A percentile compares a stretch with the other conserved stretches of the same genome.
Evolutionary conservation across 2,113 vertebrate species (phyloP).

Genomic region (Toxotes chatareus): DNA sequence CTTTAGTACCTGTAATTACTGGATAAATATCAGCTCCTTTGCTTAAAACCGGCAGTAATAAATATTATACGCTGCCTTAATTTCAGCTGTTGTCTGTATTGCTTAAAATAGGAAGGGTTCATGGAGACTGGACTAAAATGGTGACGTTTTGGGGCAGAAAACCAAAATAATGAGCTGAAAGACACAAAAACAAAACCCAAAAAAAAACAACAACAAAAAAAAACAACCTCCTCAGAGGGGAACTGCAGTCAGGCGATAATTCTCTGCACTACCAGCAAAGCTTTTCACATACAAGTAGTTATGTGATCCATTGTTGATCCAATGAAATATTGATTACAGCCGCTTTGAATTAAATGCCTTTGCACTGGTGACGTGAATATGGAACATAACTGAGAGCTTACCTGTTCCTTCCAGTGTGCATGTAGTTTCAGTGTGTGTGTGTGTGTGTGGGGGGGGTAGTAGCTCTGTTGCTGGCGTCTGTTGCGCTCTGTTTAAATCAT

Average conservation of each 20-base stretch:
- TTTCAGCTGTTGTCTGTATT: slow-evolving; percentile 26
- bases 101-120: slow-evolving; percentile 13
- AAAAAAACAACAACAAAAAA: background rate
- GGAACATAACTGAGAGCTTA: slow-evolving; percentile 45
- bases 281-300: background rate
- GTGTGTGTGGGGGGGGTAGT: background rate
- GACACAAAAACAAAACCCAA: background rate
- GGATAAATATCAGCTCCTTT: slow-evolving; percentile 68
- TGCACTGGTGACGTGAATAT: slow-evolving; percentile 27
- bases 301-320: slow-evolving; percentile 32
- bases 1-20: slow-evolving; percentile 70
- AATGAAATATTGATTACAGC: slow-evolving; percentile 40
- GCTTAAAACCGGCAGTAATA: slow-evolving; percentile 60
- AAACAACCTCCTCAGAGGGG: background rate
- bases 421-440: slow-evolving; percentile 19
- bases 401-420: slow-evolving; percentile 41
- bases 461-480: slow-evolving; percentile 69
- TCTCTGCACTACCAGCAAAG: background rate
- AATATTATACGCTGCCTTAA: slow-evolving; percentile 46
- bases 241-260: background rate
- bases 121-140: background rate
- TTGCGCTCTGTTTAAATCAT: slow-evolving; percentile 81
- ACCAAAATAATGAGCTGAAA: background rate
- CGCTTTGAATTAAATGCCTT: slow-evolving; percentile 35
- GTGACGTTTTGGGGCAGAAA: background rate